phyloP scores from a whole-genome alignment of 2,888 invertebrate species.

The Schizotus pectinicornis region DNA sequence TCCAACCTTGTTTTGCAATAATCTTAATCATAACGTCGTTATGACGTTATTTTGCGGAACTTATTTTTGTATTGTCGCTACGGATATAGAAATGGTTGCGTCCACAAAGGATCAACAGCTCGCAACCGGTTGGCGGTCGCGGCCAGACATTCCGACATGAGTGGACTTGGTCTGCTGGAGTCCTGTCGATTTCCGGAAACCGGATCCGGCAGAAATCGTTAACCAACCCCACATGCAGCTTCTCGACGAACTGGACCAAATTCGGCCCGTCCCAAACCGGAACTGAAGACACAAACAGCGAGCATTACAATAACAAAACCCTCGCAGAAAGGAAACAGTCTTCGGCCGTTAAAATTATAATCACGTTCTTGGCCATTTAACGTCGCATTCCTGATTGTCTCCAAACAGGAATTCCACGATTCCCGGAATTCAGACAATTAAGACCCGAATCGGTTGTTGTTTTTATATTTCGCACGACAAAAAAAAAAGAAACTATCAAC shows the following conservation, averaged over 20 bases:
- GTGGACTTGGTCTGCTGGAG: no score
- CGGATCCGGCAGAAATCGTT: not conserved
- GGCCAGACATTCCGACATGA: no score
- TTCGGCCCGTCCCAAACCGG: constrained; percentile 10
- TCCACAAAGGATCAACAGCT: no score
- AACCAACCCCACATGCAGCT: not conserved
- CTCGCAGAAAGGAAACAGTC: constrained; percentile 13
- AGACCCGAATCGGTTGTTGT: not conserved
- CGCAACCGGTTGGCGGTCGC: no score
- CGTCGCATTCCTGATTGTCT: constrained; percentile 19
- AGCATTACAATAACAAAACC: constrained; percentile 22
- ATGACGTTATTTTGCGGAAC: no score
- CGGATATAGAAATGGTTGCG: no score
- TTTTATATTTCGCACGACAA: not conserved
- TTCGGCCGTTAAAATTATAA: constrained; percentile 21
- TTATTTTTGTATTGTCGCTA: no score
- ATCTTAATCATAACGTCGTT: no score
- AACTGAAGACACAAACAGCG: constrained; percentile 12
- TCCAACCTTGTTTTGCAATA: no score
- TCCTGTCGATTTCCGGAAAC: no score
- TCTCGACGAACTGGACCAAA: no score
- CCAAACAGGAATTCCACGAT: not conserved
- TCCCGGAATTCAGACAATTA: not conserved
- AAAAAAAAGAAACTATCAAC: not conserved
- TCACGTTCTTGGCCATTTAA: constrained; percentile 17